Percentiles rank a stretch among this genome's conserved stretches.
Evolutionary conservation across 2,797 vertebrate species (phyloP).

Genomic region (Pagetopsis macropterus): DNA sequence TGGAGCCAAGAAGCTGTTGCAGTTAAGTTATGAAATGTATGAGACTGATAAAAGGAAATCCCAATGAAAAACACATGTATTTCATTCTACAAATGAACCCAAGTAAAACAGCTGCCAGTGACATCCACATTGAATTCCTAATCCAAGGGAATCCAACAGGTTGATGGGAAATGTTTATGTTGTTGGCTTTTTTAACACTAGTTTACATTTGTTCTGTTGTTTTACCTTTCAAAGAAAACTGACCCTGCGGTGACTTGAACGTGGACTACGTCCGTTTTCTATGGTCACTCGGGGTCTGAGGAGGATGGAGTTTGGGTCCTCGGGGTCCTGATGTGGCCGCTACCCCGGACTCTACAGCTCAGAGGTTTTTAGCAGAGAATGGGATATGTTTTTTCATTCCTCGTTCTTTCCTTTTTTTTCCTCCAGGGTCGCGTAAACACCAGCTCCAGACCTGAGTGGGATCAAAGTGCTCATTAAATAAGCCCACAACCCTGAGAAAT

Average conservation of each 20-base stretch:
- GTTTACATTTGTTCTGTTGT: conserved; percentile 39
- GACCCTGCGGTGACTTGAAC: conserved; percentile 26
- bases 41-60: conserved; percentile 68
- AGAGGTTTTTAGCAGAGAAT: conserved; percentile 57
- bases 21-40: conserved; percentile 68
- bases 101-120: conserved; percentile 48
- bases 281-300: conserved; percentile 38
- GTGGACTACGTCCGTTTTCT: conserved; percentile 32
- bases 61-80: conserved; percentile 68
- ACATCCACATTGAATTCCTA: conserved; percentile 43
- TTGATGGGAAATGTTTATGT: conserved; percentile 34
- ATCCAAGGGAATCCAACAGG: conserved; percentile 48
- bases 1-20: conserved; percentile 67
- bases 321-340: conserved; percentile 48
- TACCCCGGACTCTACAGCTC: conserved; percentile 56
- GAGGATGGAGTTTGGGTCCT: conserved; percentile 50
- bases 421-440: conserved; percentile 80
- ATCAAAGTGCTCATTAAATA: conserved; percentile 86
- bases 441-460: conserved; percentile 80
- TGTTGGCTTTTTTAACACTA: conserved; percentile 15
- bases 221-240: conserved; percentile 37
- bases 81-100: conserved; percentile 43
- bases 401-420: conserved; percentile 42
- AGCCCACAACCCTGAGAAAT: conserved; percentile 84
- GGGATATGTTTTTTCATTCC: conserved; percentile 36